Percentiles rank a stretch among this genome's conserved stretches.
phyloP scores from a whole-genome alignment of 2,113 vertebrate genomes.

The Hassar affinis region DNA sequence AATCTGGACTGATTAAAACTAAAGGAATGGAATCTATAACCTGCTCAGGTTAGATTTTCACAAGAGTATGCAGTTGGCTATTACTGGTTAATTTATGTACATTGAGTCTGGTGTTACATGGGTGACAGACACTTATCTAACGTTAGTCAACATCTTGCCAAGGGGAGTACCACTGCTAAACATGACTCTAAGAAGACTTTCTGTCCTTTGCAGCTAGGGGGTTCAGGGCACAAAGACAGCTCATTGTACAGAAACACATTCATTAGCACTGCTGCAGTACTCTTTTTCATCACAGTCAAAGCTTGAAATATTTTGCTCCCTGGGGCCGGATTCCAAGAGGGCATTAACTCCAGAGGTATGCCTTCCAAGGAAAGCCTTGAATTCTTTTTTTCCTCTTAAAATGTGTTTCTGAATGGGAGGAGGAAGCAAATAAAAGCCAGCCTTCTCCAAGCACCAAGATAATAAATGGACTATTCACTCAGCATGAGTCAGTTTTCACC shows the following conservation, averaged over 20 bases:
- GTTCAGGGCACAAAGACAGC: background rate
- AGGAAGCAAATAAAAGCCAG: slow-evolving; percentile 19
- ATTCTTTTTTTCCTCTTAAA: slow-evolving; percentile 16
- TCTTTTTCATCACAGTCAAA: slow-evolving; percentile 17
- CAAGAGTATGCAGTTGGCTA: background rate
- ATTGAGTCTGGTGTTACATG: background rate
- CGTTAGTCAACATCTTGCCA: background rate
- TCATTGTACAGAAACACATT: slow-evolving; percentile 5
- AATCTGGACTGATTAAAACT: background rate
- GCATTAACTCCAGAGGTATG: slow-evolving; percentile 27
- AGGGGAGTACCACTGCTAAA: background rate
- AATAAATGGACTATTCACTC: slow-evolving; percentile 29
- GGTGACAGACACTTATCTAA: background rate
- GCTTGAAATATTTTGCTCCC: slow-evolving; percentile 24
- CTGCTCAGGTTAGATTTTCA: background rate
- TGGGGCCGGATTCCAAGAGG: background rate
- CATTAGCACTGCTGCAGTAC: too few relatives aligned
- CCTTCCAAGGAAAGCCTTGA: background rate
- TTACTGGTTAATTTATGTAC: background rate
- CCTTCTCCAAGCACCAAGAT: background rate
- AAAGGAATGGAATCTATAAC: background rate
- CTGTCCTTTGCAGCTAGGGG: background rate
- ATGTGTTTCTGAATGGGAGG: background rate
- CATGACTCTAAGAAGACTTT: slow-evolving; percentile 7
- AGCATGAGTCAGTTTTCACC: slow-evolving; percentile 30